These are phyloP conservation scores for Malurus cyaneus DNA, from an alignment of 2,113 vertebrate species.

Conservation along the genomic window DNA sequence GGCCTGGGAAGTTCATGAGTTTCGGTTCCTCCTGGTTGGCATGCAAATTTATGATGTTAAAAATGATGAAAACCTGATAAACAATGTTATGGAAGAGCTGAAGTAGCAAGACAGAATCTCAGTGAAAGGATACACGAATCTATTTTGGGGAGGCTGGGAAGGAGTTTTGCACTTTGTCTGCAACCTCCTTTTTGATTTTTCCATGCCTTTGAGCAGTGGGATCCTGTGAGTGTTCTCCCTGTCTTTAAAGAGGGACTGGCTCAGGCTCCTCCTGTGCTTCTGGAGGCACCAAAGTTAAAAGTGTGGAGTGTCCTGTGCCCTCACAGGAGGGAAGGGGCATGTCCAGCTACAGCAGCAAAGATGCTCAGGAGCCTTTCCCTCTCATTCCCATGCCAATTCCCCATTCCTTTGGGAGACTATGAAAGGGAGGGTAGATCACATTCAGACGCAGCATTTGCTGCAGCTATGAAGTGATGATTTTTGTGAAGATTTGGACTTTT, in stretches of 20 bases:
- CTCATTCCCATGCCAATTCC: background rate
- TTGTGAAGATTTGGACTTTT: background rate
- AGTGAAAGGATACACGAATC: background rate
- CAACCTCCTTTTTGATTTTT: background rate
- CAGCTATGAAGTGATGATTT: background rate
- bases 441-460: background rate
- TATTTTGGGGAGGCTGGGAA: background rate
- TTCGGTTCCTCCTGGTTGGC: background rate
- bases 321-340: background rate
- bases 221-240: background rate
- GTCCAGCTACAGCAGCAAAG: background rate
- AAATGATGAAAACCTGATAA: background rate
- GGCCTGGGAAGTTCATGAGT: background rate
- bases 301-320: accelerated
- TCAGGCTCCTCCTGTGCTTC: background rate
- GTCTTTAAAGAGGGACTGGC: background rate
- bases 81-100: background rate
- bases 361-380: background rate
- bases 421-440: background rate
- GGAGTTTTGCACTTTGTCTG: background rate
- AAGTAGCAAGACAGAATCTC: background rate
- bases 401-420: background rate
- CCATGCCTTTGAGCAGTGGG: background rate
- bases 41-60: background rate
- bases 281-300: background rate